phyloP scores from a whole-genome alignment of 1,140 invertebrate species.

The Zophobas atratus region DNA sequence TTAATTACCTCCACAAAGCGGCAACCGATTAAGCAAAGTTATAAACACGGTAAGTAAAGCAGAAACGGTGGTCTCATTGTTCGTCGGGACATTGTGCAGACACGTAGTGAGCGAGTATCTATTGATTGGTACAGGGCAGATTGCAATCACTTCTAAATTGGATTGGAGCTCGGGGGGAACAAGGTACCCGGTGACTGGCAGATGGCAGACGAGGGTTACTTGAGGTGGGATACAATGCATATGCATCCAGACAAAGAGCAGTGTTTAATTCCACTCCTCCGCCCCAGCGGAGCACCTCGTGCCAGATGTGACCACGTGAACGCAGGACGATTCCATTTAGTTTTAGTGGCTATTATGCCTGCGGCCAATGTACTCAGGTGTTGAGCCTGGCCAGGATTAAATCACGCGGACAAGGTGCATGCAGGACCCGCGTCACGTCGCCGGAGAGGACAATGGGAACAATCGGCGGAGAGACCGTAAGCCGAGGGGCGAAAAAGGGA shows the following conservation, averaged over 20 bases:
- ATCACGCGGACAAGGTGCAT: constrained; percentile 62
- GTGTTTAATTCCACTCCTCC: constrained; percentile 62
- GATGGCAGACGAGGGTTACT: constrained; percentile 67
- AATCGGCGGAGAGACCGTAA: constrained; percentile 35
- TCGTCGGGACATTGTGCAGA: constrained; percentile 53
- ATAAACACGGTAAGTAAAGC: constrained; percentile 45
- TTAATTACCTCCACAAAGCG: constrained; percentile 38
- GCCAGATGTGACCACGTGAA: constrained; percentile 64
- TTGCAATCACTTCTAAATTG: constrained; percentile 67
- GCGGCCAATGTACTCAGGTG: constrained; percentile 67
- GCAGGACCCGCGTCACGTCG: constrained; percentile 13
- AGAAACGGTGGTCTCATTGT: constrained; percentile 40
- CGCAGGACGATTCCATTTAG: constrained; percentile 64
- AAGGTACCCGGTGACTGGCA: constrained; percentile 66
- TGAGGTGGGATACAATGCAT: constrained; percentile 67
- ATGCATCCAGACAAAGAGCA: constrained; percentile 66
- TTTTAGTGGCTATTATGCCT: constrained; percentile 65
- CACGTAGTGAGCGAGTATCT: constrained; percentile 50
- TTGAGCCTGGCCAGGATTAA: constrained; percentile 65
- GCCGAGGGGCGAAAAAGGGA: constrained; percentile 43
- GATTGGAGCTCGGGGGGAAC: constrained; percentile 60
- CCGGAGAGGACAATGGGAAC: constrained; percentile 39
- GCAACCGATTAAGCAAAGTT: constrained; percentile 25
- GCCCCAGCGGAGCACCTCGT: constrained; percentile 59
- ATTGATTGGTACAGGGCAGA: constrained; percentile 63